These are phyloP conservation scores for Acrossocheilus wenchowensis DNA, from an alignment of 2,797 vertebrate species.

Conservation along the genomic window DNA sequence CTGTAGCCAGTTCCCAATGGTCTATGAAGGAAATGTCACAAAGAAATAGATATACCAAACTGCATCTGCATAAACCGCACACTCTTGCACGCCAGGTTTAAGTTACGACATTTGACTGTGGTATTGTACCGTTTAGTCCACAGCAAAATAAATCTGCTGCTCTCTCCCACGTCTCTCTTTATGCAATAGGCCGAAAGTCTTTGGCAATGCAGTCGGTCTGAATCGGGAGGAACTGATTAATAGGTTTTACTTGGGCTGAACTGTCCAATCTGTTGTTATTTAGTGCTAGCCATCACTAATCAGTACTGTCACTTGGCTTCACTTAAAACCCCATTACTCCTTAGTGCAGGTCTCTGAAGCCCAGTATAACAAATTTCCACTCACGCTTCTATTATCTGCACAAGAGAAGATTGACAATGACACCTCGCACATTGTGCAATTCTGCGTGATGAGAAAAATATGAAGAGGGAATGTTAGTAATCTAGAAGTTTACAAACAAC, in stretches of 20 bases:
- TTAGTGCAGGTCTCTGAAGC: constrained; percentile 39
- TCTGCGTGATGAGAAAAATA: constrained; percentile 67
- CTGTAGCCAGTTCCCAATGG: background rate
- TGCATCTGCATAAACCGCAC: constrained; percentile 14
- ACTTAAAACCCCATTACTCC: constrained; percentile 53
- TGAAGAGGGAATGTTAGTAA: constrained; percentile 51
- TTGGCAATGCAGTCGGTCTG: constrained; percentile 14
- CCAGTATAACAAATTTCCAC: constrained; percentile 49
- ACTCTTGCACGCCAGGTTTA: background rate
- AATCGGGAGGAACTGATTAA: constrained; percentile 49
- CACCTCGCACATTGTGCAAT: constrained; percentile 61
- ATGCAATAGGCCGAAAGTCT: constrained; percentile 17
- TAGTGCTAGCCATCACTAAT: constrained; percentile 50
- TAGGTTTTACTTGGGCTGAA: constrained; percentile 20
- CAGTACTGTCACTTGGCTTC: constrained; percentile 48
- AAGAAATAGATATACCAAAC: constrained; percentile 21
- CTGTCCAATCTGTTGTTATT: constrained; percentile 53
- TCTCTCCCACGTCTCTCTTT: constrained; percentile 23
- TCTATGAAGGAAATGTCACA: background rate
- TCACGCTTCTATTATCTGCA: constrained; percentile 61
- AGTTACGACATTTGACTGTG: constrained; percentile 14
- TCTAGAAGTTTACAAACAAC: constrained; percentile 64
- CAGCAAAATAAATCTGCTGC: constrained; percentile 23
- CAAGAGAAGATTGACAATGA: constrained; percentile 65
- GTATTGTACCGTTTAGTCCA: constrained; percentile 21